Conservation (phyloP, 2,113 vertebrate genomes). For the Pipra filicauda region DNA sequence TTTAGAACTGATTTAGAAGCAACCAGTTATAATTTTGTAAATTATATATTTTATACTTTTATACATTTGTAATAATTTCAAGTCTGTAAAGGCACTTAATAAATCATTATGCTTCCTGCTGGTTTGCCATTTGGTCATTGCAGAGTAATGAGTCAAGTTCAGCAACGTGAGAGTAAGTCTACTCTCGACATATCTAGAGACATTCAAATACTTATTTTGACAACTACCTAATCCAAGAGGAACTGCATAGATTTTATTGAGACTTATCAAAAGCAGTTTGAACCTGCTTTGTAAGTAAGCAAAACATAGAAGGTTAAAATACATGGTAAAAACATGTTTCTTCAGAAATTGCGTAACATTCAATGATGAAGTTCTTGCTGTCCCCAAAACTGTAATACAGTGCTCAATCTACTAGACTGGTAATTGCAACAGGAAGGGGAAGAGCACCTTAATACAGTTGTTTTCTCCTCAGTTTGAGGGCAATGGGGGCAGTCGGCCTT, state of each 20-base stretch:
- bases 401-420: not conserved
- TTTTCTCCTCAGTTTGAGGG: not conserved
- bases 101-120: not conserved
- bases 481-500: fast-evolving
- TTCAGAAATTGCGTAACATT: not conserved
- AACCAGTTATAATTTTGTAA: not conserved
- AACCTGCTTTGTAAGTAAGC: not conserved
- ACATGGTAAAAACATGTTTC: not conserved
- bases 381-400: not conserved
- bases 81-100: not conserved
- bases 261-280: not conserved
- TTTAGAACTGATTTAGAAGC: not conserved
- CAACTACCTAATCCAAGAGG: not conserved
- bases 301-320: not conserved
- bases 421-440: not conserved
- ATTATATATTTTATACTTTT: no score
- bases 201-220: not conserved
- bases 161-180: not conserved
- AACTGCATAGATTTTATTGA: not conserved
- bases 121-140: not conserved
- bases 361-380: not conserved
- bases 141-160: not conserved
- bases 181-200: not conserved
- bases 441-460: fast-evolving
- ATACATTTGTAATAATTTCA: not conserved